These are phyloP conservation scores for Danio choprae DNA, from an alignment of 2,797 vertebrate genomes.

Conservation along the genomic window DNA sequence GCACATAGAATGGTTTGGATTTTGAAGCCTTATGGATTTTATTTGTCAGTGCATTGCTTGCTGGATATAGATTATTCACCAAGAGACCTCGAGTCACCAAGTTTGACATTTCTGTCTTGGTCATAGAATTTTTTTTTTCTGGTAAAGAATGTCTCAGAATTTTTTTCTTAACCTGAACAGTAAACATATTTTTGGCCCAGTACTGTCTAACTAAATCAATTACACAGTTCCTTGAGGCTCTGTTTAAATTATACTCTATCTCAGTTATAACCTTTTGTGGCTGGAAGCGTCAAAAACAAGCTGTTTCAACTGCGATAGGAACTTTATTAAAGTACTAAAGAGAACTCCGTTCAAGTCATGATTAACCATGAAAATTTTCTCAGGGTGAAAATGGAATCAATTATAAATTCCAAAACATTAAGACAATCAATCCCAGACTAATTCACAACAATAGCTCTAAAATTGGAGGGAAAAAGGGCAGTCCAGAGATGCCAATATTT, in stretches of 20 bases:
- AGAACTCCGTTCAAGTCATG: conserved; percentile 32
- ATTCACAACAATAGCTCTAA: neutral
- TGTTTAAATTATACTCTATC: conserved; percentile 44
- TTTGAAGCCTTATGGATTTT: conserved; percentile 68
- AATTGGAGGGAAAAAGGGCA: neutral
- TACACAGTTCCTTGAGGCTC: conserved; percentile 22
- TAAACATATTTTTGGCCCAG: conserved; percentile 19
- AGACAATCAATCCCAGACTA: neutral
- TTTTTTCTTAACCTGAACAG: neutral
- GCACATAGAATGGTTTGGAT: conserved; percentile 77
- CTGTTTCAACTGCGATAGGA: conserved; percentile 54
- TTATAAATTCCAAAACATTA: conserved; percentile 37
- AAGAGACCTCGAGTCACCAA: conserved; percentile 17
- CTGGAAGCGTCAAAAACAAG: conserved; percentile 41
- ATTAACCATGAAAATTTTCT: conserved; percentile 37
- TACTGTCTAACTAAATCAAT: conserved; percentile 40
- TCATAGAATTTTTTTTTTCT: neutral
- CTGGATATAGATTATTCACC: conserved; percentile 7
- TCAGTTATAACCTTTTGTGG: conserved; percentile 38
- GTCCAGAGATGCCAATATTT: conserved; percentile 22
- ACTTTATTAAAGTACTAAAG: conserved; percentile 10
- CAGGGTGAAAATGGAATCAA: conserved; percentile 39
- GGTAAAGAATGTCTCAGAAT: neutral
- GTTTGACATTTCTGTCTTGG: neutral
- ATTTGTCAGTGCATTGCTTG: conserved; percentile 57